Evolutionary conservation across 2,888 invertebrate species (phyloP).

Genomic region (Campoletis raptor): DNA sequence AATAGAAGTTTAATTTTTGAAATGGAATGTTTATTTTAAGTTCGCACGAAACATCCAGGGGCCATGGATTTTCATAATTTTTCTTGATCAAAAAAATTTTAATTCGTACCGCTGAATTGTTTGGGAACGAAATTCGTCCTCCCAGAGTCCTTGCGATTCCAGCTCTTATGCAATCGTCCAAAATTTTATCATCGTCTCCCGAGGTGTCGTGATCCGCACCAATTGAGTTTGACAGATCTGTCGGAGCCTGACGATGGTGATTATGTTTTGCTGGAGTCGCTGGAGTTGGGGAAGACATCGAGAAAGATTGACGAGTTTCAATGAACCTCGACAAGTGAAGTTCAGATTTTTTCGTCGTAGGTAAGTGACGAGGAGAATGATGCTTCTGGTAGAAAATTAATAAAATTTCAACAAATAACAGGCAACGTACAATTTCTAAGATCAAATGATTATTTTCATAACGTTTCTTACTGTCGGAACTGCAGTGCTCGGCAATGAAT

Average conservation of each 20-base stretch:
- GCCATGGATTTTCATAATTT: background rate
- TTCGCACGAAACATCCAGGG: background rate
- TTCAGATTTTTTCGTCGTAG: slow-evolving; percentile 21
- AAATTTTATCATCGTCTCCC: slow-evolving; percentile 87
- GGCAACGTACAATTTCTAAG: background rate
- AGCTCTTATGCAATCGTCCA: slow-evolving; percentile 89
- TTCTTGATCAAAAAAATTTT: background rate
- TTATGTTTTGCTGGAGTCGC: background rate
- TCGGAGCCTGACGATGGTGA: background rate
- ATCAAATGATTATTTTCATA: background rate
- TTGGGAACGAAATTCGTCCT: slow-evolving; percentile 37
- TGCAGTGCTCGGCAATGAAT: slow-evolving; percentile 36
- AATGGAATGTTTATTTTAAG: background rate
- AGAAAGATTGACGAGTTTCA: slow-evolving; percentile 4
- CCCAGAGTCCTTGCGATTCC: slow-evolving; percentile 86
- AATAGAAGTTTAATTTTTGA: no score
- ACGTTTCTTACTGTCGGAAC: slow-evolving; percentile 46
- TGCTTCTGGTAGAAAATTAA: background rate
- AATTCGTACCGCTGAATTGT: slow-evolving; percentile 83
- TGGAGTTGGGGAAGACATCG: background rate
- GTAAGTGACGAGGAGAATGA: slow-evolving; percentile 35
- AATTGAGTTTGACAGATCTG: background rate
- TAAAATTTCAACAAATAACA: background rate
- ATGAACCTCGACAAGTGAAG: background rate
- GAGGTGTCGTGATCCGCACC: slow-evolving; percentile 75